A percentile compares a stretch with the other conserved stretches of the same genome.
Evolutionary conservation across 2,888 invertebrate species (phyloP).

Genomic region (Noctua janthina): DNA sequence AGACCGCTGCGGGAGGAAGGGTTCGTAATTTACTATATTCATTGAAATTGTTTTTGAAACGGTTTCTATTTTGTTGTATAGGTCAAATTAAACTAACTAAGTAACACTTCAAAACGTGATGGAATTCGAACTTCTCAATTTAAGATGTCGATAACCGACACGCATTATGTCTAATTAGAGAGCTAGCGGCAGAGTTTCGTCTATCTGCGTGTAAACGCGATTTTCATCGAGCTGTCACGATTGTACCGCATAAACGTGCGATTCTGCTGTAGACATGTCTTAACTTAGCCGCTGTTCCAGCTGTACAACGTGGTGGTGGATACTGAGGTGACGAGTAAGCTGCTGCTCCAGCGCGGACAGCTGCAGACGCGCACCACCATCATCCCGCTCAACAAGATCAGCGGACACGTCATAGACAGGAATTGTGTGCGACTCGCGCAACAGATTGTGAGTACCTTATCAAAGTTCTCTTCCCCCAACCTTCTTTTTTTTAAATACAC

Average conservation of each 20-base stretch:
- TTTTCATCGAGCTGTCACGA: background rate
- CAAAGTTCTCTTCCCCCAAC: background rate
- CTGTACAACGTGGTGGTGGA: constrained; percentile 97
- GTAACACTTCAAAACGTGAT: background rate
- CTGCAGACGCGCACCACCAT: constrained; percentile 95
- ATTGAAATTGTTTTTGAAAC: background rate
- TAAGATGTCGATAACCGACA: background rate
- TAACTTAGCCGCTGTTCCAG: constrained; percentile 82
- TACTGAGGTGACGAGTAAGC: constrained; percentile 95
- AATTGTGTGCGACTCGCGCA: constrained; percentile 92
- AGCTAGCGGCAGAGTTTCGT: background rate
- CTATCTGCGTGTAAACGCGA: background rate
- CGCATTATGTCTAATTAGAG: background rate
- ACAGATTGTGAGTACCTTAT: constrained; percentile 89
- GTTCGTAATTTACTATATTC: constrained; percentile 86
- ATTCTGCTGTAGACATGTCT: background rate
- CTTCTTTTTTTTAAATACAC: background rate
- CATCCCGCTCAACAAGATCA: constrained; percentile 97
- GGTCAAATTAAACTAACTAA: background rate
- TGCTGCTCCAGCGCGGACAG: constrained; percentile 95
- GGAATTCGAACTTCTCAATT: background rate
- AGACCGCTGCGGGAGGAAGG: constrained; percentile 95
- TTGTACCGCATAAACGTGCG: background rate
- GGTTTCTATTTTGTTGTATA: background rate
- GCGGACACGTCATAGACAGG: constrained; percentile 91